Conservation (phyloP, 2,888 invertebrate genomes). For the Digitonthophagus gazella region DNA sequence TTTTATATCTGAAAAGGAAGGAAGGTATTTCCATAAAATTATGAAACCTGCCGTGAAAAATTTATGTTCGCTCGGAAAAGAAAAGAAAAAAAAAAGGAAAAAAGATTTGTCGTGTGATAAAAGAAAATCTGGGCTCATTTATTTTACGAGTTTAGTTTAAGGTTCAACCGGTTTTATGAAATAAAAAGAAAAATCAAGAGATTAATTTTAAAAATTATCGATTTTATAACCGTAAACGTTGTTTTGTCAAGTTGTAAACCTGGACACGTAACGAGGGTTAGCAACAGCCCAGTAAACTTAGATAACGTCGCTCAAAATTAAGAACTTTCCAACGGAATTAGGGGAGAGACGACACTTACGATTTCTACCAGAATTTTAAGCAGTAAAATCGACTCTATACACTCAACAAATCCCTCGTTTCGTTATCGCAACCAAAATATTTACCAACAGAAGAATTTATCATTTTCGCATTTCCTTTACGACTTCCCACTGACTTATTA, state of each 20-base stretch:
- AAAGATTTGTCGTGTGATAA: not conserved
- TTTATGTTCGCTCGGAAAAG: not conserved
- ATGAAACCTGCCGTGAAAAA: not conserved
- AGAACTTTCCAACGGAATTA: slow-evolving; percentile 27
- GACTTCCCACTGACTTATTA: not conserved
- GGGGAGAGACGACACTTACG: slow-evolving; percentile 14
- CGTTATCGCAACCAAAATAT: no score
- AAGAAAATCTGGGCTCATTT: not conserved
- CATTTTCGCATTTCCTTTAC: not conserved
- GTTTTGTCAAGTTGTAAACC: not conserved
- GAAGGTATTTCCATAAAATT: not conserved
- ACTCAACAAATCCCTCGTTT: not conserved
- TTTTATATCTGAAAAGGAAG: not conserved
- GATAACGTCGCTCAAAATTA: slow-evolving; percentile 30
- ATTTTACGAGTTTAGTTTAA: not conserved
- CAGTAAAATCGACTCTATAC: slow-evolving; percentile 1
- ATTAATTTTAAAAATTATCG: no score
- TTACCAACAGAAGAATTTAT: no score
- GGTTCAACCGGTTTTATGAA: not conserved
- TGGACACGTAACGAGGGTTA: slow-evolving; percentile 5
- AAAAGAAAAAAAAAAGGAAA: not conserved
- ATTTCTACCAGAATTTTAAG: slow-evolving; percentile 23
- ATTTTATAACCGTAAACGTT: no score
- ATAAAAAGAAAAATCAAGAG: no score
- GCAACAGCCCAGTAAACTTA: slow-evolving; percentile 19